Base-by-base conservation (phyloP, 2,797 vertebrate species). In the Platalea minor region DNA sequence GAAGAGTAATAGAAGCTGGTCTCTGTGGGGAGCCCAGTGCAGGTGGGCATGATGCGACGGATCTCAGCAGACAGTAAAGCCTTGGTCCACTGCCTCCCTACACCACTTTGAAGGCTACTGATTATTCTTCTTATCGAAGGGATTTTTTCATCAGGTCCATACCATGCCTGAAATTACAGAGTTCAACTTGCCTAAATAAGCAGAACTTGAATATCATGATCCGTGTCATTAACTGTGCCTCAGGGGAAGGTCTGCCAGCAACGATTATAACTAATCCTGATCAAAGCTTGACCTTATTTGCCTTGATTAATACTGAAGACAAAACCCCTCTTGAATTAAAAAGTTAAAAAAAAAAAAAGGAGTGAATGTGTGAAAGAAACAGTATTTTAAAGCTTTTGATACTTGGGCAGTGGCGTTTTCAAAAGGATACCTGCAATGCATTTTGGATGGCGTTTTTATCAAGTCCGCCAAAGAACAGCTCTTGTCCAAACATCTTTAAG, bases 401-500 rank as follows among this genome's bases (percentile, higher is more conserved):
- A 13, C 39, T 45, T 79, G 9, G 33, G 20, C 46, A 48, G 14
- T 24, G 35, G 11, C 79, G 11, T 63, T 91, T 85, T 89, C 11
- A 9, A 96, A 95, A 68, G n/a, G 14, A 85, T 96, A 99, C 99
- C 97, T 98, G 89, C 69, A 98, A 74, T 89, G 92, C 78, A 56
- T 97, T 94, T 86, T 98, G 97, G 43, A 98, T 96, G 54, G 97
- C 9, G 1, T 91, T 72, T 97, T 98, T 98, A 96, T 98, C 97
- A 56, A 98, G 74, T 89, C 86, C 95, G 65, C 93, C 97, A 85
- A 97, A 99, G 85, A 98, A 97, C 46, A 99, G 8, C 96, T 98
- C 98, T 94, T 99, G 98, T 91, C 96, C 98, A 85, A 99, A 98
- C 80, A 98, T 88, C 96, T 98, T 99, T 87, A 98, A 1, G 79